Percentiles rank a stretch among this genome's conserved stretches.
Evolutionary conservation across 2,797 vertebrate species (phyloP).

Genomic region (Jordanella pulchra): DNA sequence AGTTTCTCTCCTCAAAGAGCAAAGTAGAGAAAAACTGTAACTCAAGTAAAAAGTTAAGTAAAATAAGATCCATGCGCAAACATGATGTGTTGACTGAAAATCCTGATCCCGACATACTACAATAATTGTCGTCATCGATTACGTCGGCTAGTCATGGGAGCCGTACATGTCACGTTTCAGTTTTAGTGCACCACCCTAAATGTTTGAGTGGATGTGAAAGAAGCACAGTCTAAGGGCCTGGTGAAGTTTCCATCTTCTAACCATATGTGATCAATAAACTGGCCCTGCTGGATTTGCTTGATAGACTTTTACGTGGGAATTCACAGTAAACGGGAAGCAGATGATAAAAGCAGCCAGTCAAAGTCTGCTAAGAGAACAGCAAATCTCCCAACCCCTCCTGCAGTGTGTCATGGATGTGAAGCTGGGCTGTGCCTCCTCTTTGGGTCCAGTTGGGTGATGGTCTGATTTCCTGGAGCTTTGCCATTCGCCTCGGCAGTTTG

Average conservation of each 20-base stretch:
- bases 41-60: neutral
- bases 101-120: neutral
- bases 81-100: neutral
- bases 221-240: conserved; percentile 21
- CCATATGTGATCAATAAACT: conserved; percentile 64
- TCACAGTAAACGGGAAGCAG: conserved; percentile 65
- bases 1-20: neutral
- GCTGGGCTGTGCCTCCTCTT: conserved; percentile 49
- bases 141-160: neutral
- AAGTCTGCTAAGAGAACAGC: conserved; percentile 34
- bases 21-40: neutral
- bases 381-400: conserved; percentile 42
- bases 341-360: conserved; percentile 47
- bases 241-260: conserved; percentile 47
- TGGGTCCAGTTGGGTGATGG: conserved; percentile 61
- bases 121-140: neutral
- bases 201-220: conserved; percentile 22
- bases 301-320: conserved; percentile 62
- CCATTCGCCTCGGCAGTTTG: conserved; percentile 65
- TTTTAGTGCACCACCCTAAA: conserved; percentile 13
- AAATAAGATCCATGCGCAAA: neutral
- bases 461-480: conserved; percentile 70
- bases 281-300: conserved; percentile 57
- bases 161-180: conserved; percentile 12
- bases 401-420: conserved; percentile 44